Percentiles rank a stretch among this genome's conserved stretches.
Evolutionary conservation across 2,113 vertebrate species (phyloP).

Genomic region (Anarrhichthys ocellatus): DNA sequence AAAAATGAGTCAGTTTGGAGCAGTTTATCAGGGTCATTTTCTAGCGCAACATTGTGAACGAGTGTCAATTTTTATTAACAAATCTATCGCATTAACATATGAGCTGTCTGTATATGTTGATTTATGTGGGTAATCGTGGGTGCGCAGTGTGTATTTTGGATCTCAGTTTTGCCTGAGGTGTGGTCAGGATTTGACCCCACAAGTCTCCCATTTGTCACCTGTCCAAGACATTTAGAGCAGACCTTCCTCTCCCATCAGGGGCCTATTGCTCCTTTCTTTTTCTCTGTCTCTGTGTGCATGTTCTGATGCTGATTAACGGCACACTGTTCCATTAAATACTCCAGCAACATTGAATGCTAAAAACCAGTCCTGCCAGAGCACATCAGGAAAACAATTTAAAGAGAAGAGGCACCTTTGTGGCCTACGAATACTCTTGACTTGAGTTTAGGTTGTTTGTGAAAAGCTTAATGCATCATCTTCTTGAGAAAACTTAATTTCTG

Average conservation of each 20-base stretch:
- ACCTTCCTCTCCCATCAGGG: conserved; percentile 69
- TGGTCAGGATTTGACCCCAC: conserved; percentile 69
- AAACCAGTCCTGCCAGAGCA: not conserved
- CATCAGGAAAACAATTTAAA: not conserved
- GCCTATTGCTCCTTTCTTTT: conserved; percentile 28
- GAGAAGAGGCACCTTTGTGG: not conserved
- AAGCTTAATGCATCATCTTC: not conserved
- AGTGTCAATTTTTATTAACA: conserved; percentile 3
- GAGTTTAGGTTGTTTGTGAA: not conserved
- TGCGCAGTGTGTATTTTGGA: conserved; percentile 41
- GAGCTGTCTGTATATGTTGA: conserved; percentile 12
- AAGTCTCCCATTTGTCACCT: conserved; percentile 79
- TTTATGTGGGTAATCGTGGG: conserved; percentile 34
- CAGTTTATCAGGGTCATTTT: conserved; percentile 38
- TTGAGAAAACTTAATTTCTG: not conserved
- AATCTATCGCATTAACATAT: not conserved
- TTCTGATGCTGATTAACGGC: conserved; percentile 34
- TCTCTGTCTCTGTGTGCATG: conserved; percentile 24
- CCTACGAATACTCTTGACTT: not conserved
- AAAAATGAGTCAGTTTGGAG: conserved; percentile 24
- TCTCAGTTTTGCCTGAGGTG: conserved; percentile 55
- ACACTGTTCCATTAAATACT: not conserved
- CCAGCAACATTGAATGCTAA: not conserved
- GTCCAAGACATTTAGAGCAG: conserved; percentile 70
- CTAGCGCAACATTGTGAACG: conserved; percentile 5